phyloP scores from a whole-genome alignment of 2,888 invertebrate species.

The Psococerastis gibbosa region DNA sequence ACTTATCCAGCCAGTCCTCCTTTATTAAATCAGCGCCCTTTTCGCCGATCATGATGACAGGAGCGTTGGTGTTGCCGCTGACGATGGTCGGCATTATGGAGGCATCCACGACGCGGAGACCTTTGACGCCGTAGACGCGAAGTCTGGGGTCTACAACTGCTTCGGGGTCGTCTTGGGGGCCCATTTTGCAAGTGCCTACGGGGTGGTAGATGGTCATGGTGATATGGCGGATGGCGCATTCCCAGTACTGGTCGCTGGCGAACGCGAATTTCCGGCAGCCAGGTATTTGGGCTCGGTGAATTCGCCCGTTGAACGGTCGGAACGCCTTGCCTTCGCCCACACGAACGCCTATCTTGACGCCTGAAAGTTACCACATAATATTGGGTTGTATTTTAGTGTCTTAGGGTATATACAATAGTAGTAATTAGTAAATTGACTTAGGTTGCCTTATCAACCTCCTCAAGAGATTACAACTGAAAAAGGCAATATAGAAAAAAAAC shows the following conservation, averaged over 20 bases:
- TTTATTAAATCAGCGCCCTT: constrained; percentile 75
- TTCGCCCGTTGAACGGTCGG: constrained; percentile 55
- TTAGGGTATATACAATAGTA: too few species aligned
- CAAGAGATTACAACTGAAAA: too few species aligned
- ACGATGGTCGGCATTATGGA: constrained; percentile 78
- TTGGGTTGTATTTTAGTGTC: too few species aligned
- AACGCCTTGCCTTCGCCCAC: constrained; percentile 60
- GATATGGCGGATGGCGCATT: constrained; percentile 69
- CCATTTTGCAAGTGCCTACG: constrained; percentile 77
- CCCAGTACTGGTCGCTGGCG: constrained; percentile 64
- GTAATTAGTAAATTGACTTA: too few species aligned
- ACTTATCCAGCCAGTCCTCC: constrained; percentile 48
- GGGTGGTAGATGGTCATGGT: constrained; percentile 86
- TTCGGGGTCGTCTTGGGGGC: constrained; percentile 51
- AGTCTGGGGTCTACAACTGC: constrained; percentile 70
- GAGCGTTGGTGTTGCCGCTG: constrained; percentile 80
- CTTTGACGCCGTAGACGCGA: constrained; percentile 55
- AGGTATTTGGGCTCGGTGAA: constrained; percentile 57
- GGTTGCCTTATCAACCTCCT: too few species aligned
- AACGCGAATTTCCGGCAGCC: constrained; percentile 55
- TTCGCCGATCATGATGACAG: constrained; percentile 81
- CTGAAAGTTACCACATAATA: constrained; percentile 11
- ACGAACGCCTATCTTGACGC: constrained; percentile 21
- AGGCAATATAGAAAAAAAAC: too few species aligned
- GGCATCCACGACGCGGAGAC: constrained; percentile 67